These are phyloP conservation scores for Propithecus deckenii DNA, from an alignment of 2,797 vertebrate species.

Conservation along the genomic window DNA sequence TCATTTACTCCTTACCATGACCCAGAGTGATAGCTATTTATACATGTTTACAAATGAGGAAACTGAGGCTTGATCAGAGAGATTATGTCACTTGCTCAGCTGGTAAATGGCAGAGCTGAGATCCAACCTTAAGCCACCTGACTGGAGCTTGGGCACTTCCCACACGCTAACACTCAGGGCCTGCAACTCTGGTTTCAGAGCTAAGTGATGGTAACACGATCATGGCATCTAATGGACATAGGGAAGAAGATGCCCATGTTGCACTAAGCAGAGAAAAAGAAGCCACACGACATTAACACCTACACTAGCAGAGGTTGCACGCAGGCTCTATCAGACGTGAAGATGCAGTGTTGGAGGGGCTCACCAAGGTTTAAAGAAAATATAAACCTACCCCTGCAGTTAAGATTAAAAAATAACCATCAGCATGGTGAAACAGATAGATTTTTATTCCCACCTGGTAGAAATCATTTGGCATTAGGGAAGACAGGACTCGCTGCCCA, in stretches of 20 bases:
- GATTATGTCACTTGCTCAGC: neutral
- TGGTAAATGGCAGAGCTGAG: neutral
- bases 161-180: neutral
- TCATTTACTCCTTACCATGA: neutral
- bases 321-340: neutral
- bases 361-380: neutral
- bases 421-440: neutral
- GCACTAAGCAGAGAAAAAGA: neutral
- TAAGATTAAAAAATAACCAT: neutral
- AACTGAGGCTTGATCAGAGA: neutral
- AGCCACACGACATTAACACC: neutral
- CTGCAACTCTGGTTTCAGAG: neutral
- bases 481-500: neutral
- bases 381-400: neutral
- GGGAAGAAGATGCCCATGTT: neutral
- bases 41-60: neutral
- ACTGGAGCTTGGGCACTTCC: neutral
- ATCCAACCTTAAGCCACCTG: neutral
- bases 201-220: neutral
- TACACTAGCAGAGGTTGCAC: neutral
- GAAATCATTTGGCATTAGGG: neutral
- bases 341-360: neutral
- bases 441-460: neutral
- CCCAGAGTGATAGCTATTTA: neutral
- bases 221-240: neutral